phyloP scores from a whole-genome alignment of 2,888 invertebrate genomes.

The Quadroppia sp. region DNA sequence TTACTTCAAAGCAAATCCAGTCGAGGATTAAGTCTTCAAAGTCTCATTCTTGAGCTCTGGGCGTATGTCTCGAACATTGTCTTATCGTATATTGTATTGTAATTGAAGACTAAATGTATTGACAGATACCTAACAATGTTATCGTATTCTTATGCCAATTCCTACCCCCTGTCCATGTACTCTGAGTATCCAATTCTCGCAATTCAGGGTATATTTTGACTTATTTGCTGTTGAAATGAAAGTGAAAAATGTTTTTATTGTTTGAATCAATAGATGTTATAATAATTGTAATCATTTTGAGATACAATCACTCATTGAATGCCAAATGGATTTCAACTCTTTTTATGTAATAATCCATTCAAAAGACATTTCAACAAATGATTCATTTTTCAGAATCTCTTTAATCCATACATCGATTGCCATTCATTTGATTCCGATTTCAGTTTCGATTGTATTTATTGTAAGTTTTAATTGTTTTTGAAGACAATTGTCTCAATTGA shows the following conservation, averaged over 20 bases:
- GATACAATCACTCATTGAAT: background rate
- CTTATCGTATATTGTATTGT: background rate
- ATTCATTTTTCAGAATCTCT: background rate
- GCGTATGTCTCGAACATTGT: slow-evolving; percentile 31
- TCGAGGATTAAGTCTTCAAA: slow-evolving; percentile 28
- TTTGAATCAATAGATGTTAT: background rate
- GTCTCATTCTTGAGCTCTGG: slow-evolving; percentile 32
- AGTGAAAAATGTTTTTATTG: background rate
- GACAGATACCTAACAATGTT: slow-evolving; percentile 32
- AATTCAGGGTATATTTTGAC: background rate
- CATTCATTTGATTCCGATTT: slow-evolving; percentile 16
- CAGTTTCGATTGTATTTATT: slow-evolving; percentile 14
- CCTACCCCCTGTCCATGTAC: slow-evolving; percentile 23
- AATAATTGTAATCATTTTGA: slow-evolving; percentile 1
- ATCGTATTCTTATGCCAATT: slow-evolving; percentile 31
- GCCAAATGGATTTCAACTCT: slow-evolving; percentile 9
- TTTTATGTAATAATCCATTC: background rate
- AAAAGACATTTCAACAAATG: background rate
- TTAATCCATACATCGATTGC: slow-evolving; percentile 23
- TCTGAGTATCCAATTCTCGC: slow-evolving; percentile 28
- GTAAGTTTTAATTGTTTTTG: slow-evolving; percentile 1
- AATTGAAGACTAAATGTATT: background rate
- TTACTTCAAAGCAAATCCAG: slow-evolving; percentile 23
- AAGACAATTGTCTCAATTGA: background rate
- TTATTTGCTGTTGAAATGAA: too few species aligned